phyloP scores from a whole-genome alignment of 2,113 vertebrate species.

The Pseudopodoces humilis region DNA sequence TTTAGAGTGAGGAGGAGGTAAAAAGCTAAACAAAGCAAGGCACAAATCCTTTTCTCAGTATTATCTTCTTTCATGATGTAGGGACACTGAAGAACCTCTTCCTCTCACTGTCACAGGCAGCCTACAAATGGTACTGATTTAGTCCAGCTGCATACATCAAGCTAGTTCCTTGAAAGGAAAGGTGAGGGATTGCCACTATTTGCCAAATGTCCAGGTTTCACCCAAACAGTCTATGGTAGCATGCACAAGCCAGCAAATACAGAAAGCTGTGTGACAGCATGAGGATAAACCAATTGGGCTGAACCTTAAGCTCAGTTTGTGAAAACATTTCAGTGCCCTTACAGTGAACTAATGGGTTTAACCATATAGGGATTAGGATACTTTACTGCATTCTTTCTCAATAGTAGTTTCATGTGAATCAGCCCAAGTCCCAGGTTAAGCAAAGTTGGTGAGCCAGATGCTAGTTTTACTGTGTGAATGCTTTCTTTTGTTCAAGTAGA shows the following conservation, averaged over 20 bases:
- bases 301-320: background rate
- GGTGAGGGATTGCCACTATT: background rate
- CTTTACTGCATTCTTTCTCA: conserved; percentile 1
- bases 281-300: background rate
- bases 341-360: background rate
- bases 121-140: background rate
- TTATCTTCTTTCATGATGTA: background rate
- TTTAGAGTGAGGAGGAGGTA: background rate
- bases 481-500: background rate
- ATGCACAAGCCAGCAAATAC: background rate
- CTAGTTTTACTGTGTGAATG: background rate
- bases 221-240: background rate
- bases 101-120: background rate
- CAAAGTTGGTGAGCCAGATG: conserved; percentile 1
- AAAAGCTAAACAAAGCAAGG: background rate
- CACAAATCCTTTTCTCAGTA: background rate
- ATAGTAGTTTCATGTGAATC: background rate
- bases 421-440: background rate
- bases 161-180: background rate
- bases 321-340: background rate
- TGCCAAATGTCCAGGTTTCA: background rate
- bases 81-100: background rate
- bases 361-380: background rate
- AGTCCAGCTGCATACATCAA: background rate
- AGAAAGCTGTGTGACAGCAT: background rate